Percentiles rank a stretch among this genome's conserved stretches.
Evolutionary conservation across 2,113 vertebrate genomes (phyloP).

Genomic region (Heloderma charlesbogerti): DNA sequence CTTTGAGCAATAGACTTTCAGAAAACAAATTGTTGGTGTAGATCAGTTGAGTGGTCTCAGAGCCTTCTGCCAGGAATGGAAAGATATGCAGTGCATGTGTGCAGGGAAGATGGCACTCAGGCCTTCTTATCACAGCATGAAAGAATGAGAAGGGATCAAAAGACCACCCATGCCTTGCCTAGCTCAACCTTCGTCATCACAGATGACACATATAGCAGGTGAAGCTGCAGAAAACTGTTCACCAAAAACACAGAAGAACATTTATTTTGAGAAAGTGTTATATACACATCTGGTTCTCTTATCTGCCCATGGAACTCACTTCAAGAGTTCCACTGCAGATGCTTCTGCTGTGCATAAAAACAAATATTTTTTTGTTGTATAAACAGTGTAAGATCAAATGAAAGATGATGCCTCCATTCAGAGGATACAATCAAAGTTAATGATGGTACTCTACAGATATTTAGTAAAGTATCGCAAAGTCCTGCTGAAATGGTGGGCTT

Average conservation of each 20-base stretch:
- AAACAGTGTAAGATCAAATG: neutral
- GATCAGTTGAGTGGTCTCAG: neutral
- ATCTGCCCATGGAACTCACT: neutral
- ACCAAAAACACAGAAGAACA: neutral
- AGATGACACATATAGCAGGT: neutral
- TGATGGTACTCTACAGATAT: constrained; percentile 59
- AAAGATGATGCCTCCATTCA: neutral
- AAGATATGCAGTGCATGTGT: neutral
- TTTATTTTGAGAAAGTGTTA: neutral
- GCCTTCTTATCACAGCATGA: neutral
- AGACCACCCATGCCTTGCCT: too few species aligned
- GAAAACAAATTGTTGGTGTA: too few species aligned
- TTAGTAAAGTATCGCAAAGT: constrained; percentile 61
- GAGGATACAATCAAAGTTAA: constrained; percentile 56
- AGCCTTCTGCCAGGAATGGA: neutral
- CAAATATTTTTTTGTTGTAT: neutral
- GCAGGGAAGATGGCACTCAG: neutral
- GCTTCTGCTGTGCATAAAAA: constrained; percentile 32
- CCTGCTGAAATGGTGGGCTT: constrained; percentile 46
- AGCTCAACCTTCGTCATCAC: neutral
- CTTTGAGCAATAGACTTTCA: neutral
- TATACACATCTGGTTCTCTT: neutral
- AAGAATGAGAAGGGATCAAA: neutral
- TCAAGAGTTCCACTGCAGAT: neutral
- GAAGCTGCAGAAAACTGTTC: neutral